phyloP scores from a whole-genome alignment of 2,797 vertebrate species.

The Acestrorhynchus altus region DNA sequence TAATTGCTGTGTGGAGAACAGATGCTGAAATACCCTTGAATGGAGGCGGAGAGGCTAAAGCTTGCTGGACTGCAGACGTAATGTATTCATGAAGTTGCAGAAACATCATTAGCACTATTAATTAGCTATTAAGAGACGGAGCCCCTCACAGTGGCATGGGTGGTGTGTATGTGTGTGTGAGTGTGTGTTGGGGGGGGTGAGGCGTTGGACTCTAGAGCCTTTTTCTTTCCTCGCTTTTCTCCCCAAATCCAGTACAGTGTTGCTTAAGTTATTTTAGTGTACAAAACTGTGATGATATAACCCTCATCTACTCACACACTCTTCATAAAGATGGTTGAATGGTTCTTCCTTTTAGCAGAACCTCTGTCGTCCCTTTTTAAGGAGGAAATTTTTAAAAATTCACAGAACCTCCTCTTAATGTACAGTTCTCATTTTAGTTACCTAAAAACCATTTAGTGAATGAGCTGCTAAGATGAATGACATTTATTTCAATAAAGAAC shows the following conservation, averaged over 20 bases:
- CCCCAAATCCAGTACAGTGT: slow-evolving; percentile 29
- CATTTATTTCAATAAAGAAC: too few species aligned
- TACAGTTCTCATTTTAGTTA: too few species aligned
- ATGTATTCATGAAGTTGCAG: slow-evolving; percentile 89
- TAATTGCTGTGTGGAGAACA: slow-evolving; percentile 98
- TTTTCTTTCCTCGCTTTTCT: slow-evolving; percentile 48
- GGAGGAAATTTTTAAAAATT: too few species aligned
- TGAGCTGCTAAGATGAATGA: too few species aligned
- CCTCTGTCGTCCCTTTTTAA: too few species aligned
- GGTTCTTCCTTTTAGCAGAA: too few species aligned
- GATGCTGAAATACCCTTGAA: slow-evolving; percentile 94
- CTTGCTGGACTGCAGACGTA: slow-evolving; percentile 83
- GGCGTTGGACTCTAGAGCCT: not conserved
- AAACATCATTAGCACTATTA: slow-evolving; percentile 89
- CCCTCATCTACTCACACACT: too few species aligned
- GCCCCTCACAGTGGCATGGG: slow-evolving; percentile 49
- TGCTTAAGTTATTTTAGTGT: slow-evolving; percentile 34
- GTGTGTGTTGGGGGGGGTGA: not conserved
- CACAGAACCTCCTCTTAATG: too few species aligned
- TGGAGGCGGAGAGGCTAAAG: slow-evolving; percentile 80
- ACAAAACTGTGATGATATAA: slow-evolving; percentile 52
- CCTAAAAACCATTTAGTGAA: too few species aligned
- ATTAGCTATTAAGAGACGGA: slow-evolving; percentile 77
- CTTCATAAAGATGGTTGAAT: too few species aligned
- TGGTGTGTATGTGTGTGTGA: not conserved